These are phyloP conservation scores for Ecdyonurus torrentis DNA, from an alignment of 2,888 invertebrate species.

Conservation along the genomic window DNA sequence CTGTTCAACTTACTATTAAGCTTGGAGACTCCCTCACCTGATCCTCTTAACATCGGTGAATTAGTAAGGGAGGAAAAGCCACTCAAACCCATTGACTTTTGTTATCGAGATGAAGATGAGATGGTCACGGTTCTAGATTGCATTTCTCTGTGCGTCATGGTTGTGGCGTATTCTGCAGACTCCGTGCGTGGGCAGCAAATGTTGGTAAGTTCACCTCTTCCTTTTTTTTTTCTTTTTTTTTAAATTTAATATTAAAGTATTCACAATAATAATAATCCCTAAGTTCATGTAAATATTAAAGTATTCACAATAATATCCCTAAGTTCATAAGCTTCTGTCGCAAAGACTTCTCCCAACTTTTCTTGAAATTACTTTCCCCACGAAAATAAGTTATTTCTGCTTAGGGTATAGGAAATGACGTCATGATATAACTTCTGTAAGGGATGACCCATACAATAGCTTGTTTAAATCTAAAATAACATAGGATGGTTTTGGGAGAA, in stretches of 20 bases:
- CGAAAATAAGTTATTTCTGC: too few relatives aligned
- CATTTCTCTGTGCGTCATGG: slow-evolving; percentile 97
- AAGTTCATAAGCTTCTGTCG: not conserved
- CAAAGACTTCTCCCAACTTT: too few relatives aligned
- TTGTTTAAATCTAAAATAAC: too few relatives aligned
- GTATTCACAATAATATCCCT: too few relatives aligned
- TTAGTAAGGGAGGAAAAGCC: slow-evolving; percentile 83
- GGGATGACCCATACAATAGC: too few relatives aligned
- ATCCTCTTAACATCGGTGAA: slow-evolving; percentile 84
- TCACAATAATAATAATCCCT: too few relatives aligned
- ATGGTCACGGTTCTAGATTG: slow-evolving; percentile 94
- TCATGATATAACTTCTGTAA: too few relatives aligned
- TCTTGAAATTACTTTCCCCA: too few relatives aligned
- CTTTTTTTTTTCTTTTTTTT: slow-evolving; percentile 1
- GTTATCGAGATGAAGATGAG: slow-evolving; percentile 95
- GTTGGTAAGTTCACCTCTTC: slow-evolving; percentile 59
- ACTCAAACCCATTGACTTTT: slow-evolving; percentile 90
- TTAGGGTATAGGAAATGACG: too few relatives aligned
- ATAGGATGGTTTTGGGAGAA: too few relatives aligned
- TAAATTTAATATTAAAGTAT: slow-evolving; percentile 5
- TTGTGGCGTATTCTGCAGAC: slow-evolving; percentile 95
- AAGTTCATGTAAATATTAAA: too few relatives aligned
- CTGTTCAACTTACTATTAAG: slow-evolving; percentile 82
- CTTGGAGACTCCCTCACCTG: slow-evolving; percentile 84
- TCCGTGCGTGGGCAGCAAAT: slow-evolving; percentile 83